Percentiles rank a stretch among this genome's conserved stretches.
Evolutionary conservation across 2,113 vertebrate species (phyloP).

Genomic region (Microcebus murinus): DNA sequence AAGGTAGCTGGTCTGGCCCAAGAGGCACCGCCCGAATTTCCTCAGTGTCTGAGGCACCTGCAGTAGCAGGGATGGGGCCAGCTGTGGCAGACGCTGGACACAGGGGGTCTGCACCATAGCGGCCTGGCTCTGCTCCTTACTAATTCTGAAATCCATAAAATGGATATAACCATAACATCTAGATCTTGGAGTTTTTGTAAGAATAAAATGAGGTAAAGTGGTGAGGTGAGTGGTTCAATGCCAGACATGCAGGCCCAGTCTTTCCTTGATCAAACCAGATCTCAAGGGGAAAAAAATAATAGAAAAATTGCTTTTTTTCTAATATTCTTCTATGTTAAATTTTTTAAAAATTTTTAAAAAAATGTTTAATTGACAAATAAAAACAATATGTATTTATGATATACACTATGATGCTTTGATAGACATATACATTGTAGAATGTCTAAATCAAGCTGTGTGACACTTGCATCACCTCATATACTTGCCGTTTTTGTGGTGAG

Average conservation of each 20-base stretch:
- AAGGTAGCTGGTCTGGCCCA: background rate
- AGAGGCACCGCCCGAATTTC: background rate
- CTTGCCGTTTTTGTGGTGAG: background rate
- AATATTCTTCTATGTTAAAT: background rate
- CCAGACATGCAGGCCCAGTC: accelerated
- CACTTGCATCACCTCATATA: background rate
- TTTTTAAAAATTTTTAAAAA: background rate
- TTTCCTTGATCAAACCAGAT: background rate
- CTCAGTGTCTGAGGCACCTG: background rate
- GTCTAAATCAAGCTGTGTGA: background rate
- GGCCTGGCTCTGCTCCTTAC: background rate
- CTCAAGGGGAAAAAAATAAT: background rate
- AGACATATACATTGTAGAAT: background rate
- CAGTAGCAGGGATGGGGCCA: background rate
- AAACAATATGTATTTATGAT: background rate
- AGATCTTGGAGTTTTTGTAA: background rate
- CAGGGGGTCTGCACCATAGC: background rate
- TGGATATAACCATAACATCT: background rate
- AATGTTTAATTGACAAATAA: background rate
- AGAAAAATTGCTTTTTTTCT: background rate
- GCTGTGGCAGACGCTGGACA: background rate
- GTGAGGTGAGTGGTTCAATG: background rate
- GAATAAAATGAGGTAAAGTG: background rate
- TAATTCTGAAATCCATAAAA: background rate
- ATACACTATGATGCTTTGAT: background rate